These are phyloP conservation scores for Scaptomyza polygonia DNA, from an alignment of 2,888 invertebrate genomes.

Conservation along the genomic window DNA sequence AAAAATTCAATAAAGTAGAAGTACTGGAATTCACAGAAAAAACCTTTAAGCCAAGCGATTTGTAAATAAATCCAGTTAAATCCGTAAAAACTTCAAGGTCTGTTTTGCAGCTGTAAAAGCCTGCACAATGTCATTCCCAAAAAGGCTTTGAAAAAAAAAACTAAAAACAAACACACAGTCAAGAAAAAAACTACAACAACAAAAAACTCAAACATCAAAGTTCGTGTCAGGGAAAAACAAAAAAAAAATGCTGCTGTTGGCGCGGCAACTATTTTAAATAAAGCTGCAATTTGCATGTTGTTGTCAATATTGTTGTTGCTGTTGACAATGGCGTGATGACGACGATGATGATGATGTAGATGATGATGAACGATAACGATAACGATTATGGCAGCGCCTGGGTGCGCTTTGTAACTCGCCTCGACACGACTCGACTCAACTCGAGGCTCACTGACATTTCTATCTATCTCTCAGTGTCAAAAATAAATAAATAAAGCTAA, in stretches of 20 bases:
- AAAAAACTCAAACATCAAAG: constrained; percentile 5
- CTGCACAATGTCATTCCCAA: constrained; percentile 18
- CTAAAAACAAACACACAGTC: not conserved
- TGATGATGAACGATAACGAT: constrained; percentile 38
- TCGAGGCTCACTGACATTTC: constrained; percentile 46
- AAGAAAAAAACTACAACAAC: not conserved
- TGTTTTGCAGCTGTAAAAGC: constrained; percentile 13
- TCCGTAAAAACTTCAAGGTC: constrained; percentile 18
- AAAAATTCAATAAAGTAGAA: too few species aligned
- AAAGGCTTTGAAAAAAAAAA: constrained; percentile 6
- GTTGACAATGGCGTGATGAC: constrained; percentile 33
- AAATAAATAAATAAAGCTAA: constrained; percentile 11
- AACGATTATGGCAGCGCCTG: constrained; percentile 33
- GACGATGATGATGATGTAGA: constrained; percentile 10
- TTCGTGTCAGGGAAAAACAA: constrained; percentile 1
- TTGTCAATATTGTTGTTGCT: constrained; percentile 3
- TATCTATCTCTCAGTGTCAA: constrained; percentile 40
- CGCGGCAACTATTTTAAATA: constrained; percentile 35
- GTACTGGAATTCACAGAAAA: too few species aligned
- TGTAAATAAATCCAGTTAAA: constrained; percentile 13
- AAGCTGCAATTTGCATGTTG: constrained; percentile 55
- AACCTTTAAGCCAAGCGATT: not conserved
- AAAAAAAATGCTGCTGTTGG: not conserved
- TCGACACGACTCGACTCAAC: not conserved
- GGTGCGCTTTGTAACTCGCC: constrained; percentile 1